A percentile compares a stretch with the other conserved stretches of the same genome.
These are phyloP conservation scores for Oenanthe melanoleuca DNA, from an alignment of 2,113 vertebrate genomes.

Conservation along the genomic window DNA sequence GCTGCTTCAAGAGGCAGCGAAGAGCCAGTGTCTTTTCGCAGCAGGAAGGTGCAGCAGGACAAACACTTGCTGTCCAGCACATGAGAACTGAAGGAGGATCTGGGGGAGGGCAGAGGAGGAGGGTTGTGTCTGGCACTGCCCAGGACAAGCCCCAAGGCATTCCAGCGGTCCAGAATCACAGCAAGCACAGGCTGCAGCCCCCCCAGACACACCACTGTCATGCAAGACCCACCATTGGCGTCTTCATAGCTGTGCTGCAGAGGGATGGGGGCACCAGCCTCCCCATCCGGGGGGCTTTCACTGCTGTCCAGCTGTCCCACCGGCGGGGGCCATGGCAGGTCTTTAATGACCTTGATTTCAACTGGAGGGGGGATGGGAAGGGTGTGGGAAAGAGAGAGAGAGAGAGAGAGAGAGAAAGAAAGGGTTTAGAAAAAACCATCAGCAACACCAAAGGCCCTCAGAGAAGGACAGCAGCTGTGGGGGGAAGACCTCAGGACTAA, in stretches of 20 bases:
- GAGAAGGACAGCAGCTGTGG: neutral
- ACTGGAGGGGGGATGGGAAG: conserved; percentile 78
- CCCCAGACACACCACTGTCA: neutral
- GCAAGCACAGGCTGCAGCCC: neutral
- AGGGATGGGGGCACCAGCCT: conserved; percentile 70
- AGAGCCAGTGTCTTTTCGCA: neutral
- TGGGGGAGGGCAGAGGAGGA: neutral
- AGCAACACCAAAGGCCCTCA: neutral
- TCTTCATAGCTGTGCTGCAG: conserved; percentile 74
- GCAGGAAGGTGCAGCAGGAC: neutral
- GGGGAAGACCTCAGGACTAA: neutral
- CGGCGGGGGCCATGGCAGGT: conserved; percentile 96
- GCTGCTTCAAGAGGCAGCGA: accelerated
- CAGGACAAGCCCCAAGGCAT: neutral
- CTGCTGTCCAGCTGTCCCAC: conserved; percentile 94
- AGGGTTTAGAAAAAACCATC: conserved; percentile 41
- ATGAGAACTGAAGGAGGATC: neutral
- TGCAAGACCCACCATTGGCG: conserved; percentile 77
- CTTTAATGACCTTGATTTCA: conserved; percentile 99
- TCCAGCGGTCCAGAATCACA: neutral
- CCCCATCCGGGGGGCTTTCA: conserved; percentile 80
- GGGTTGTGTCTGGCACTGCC: neutral
- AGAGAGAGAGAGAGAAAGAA: conserved; percentile 35
- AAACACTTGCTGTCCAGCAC: neutral
- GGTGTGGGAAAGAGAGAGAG: neutral